Conservation (phyloP, 2,113 vertebrate genomes). For the Formicarius rufipectus region DNA sequence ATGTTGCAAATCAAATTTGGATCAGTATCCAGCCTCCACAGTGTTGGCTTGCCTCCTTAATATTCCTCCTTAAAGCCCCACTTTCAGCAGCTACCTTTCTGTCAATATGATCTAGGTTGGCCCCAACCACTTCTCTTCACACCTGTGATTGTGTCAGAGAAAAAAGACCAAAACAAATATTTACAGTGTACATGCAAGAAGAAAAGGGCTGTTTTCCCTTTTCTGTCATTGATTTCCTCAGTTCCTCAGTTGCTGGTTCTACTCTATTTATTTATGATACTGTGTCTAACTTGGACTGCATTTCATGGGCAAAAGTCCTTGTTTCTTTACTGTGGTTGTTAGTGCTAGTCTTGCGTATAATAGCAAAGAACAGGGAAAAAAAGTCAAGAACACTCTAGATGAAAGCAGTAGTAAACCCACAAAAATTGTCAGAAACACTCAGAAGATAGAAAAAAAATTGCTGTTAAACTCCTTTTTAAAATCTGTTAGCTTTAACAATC, state of each 20-base stretch:
- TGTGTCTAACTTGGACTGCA: background rate
- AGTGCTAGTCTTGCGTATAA: background rate
- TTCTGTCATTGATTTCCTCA: slow-evolving; percentile 51
- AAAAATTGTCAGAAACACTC: background rate
- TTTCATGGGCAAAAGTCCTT: background rate
- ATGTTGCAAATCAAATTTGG: background rate
- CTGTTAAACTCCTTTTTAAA: background rate
- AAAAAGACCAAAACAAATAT: slow-evolving; percentile 55
- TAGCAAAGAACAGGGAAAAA: background rate
- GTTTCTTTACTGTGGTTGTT: background rate
- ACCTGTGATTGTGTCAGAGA: slow-evolving; percentile 23
- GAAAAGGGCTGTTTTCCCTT: slow-evolving; percentile 56
- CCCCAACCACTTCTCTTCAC: slow-evolving; percentile 45
- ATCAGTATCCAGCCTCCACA: background rate
- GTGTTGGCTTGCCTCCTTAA: background rate
- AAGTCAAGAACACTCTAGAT: fast-evolving
- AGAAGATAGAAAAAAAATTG: background rate
- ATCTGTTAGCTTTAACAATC: background rate
- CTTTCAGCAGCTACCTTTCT: slow-evolving; percentile 23
- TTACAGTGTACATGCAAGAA: slow-evolving; percentile 51
- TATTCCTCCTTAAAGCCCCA: slow-evolving; percentile 3
- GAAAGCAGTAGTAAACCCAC: background rate
- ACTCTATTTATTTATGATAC: slow-evolving; percentile 48
- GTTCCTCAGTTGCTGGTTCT: slow-evolving; percentile 14
- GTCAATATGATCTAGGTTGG: slow-evolving; percentile 13